Base-by-base conservation (phyloP, 2,797 vertebrate species). In the Betta splendens region DNA sequence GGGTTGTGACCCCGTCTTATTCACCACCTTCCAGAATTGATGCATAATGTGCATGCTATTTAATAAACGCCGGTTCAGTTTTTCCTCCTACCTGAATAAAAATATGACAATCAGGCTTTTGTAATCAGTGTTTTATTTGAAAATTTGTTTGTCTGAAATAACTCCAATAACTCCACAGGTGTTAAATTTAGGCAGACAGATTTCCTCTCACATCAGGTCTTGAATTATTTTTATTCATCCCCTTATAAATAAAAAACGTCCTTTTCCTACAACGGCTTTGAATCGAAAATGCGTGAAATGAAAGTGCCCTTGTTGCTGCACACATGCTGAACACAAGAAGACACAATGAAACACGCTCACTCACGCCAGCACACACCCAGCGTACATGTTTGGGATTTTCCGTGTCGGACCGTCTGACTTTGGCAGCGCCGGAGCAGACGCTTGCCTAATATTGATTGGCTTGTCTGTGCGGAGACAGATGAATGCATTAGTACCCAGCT, bases 401-500 rank as follows among this genome's bases (percentile, higher is more conserved):
- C 71, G 13, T 39, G 49, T 75, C 51, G 37, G 36, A 35, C 55
- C 57, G 49, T 57, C 64, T 85, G 81, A 86, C 80, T 88, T 84
- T 83, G 74, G 61, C 78, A 71, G 82, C 85, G 85, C 86, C 79
- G 77, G 64, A 73, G 80, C 72, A 82, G 84, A 83, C 79, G 88
- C 84, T 80, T 84, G 84, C 80, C 71, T 83, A 67, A 78, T 92
- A 93, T 93, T 89, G 91, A 93, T 92, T 91, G 85, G 79, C 85
- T 86, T 90, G 90, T 93, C 91, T 92, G 81, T 79, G 79, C 64
- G 73, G 86, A 93, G 90, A 93, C 91, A 90, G 89, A 92, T 92
- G 89, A 92, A 91, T 89, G 89, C 92, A 92, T 91, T 89, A 89
- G 87, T 91, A 86, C 83, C 87, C 85, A 85, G 83, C 89, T 86